Evolutionary conservation across 2,888 invertebrate genomes (phyloP).

Genomic region (Girardia tigrina): DNA sequence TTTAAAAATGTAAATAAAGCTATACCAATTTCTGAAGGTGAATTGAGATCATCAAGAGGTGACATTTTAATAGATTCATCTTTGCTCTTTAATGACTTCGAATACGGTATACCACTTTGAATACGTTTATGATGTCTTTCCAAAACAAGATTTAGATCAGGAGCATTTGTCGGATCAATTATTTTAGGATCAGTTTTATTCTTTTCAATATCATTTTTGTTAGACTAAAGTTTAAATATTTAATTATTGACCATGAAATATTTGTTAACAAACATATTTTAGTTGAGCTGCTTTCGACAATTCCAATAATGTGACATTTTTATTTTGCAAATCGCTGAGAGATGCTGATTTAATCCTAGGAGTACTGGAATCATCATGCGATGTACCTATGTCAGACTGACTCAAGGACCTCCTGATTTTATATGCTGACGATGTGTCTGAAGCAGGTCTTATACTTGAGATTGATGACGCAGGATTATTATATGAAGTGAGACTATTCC

Average conservation of each 20-base stretch:
- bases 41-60: slow-evolving; percentile 4
- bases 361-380: not conserved
- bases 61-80: not conserved
- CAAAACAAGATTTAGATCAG: not conserved
- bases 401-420: not conserved
- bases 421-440: not conserved
- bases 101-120: not conserved
- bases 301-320: not conserved
- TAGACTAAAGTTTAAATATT: not conserved
- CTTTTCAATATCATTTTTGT: not conserved
- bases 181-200: not conserved
- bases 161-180: not conserved
- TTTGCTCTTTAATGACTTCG: not conserved
- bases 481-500: not conserved
- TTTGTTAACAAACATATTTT: not conserved
- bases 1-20: no score
- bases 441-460: not conserved
- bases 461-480: not conserved
- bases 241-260: not conserved
- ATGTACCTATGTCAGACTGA: not conserved
- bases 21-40: not conserved
- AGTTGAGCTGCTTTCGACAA: not conserved
- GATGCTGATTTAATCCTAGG: not conserved
- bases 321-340: not conserved
- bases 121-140: slow-evolving; percentile 23